Evolutionary conservation across 1,140 invertebrate species (phyloP), one percentile per base, ranked within the genome.

Genomic region (Nasonia giraulti): DNA sequence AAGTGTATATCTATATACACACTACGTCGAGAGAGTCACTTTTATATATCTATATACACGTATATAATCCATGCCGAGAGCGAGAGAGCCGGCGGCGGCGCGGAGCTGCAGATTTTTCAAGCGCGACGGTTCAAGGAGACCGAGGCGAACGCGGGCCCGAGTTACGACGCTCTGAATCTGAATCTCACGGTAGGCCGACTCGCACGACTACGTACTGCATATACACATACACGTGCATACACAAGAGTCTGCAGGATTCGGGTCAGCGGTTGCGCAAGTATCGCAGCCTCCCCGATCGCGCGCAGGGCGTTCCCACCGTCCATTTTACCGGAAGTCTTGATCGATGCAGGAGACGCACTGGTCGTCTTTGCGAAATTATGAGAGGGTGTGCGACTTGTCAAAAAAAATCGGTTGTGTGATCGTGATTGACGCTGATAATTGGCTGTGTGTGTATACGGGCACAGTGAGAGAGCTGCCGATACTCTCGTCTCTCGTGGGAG

Each of bases 181-280:
- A 92, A 93, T 93, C 92, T 92, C 92, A 93, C 92, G 92, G 89
- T 92, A 90, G 86, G 85, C 73, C 85, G 87, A 88, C 89, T 90
- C 87, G 87, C 88, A 85, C 86, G 91, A 89, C 47, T 55, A 75
- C 37, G 74, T 50, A 5, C 37, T 40, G 37, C 5, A 8, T 40
- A 40, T 40, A 62, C 23, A 31, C 47, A 31, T n/a, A 47, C 50
- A 50, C 47, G 2, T 37, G 11, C 23, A 50, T 2, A 40, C 10
- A 62, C 78, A 33, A 33, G n/a, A 20, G 10, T 40, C 6, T 47
- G 17, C 66, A 23, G 73, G 44, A 73, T 82, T 83, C 83, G 76
- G 82, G 82, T 83, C 82, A 83, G 82, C 50, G 27, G 33, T 82
- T 82, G 47, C 69, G 47, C 71, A 82, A 62, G 80, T 12, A 14